Percentiles rank a stretch among this genome's conserved stretches.
These are phyloP conservation scores for Platycheirus rosarum DNA, from an alignment of 2,888 invertebrate genomes.

Conservation along the genomic window DNA sequence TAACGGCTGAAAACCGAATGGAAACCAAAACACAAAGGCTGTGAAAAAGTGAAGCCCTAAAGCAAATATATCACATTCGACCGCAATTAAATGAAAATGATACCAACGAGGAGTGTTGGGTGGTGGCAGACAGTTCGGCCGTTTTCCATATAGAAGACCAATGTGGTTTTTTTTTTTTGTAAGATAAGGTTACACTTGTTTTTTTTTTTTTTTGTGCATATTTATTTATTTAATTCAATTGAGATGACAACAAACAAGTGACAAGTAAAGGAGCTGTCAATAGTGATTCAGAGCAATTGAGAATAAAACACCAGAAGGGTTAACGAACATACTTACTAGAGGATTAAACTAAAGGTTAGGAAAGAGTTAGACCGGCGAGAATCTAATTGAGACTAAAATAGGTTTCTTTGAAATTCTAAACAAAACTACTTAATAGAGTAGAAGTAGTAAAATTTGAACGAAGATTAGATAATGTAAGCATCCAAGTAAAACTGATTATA, in stretches of 20 bases:
- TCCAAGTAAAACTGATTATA: background rate
- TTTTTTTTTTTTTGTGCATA: background rate
- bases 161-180: no score
- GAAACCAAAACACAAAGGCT: constrained; percentile 6
- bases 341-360: no score
- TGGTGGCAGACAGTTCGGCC: constrained; percentile 24
- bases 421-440: no score
- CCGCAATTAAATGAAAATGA: constrained; percentile 38
- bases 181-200: constrained; percentile 8
- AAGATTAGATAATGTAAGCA: background rate
- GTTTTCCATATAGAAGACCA: constrained; percentile 22
- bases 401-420: no score
- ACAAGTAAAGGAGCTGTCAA: constrained; percentile 2
- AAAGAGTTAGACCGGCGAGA: no score
- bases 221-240: constrained; percentile 11
- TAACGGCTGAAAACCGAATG: constrained; percentile 47
- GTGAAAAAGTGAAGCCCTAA: constrained; percentile 54
- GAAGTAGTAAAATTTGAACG: no score
- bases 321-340: no score
- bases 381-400: no score
- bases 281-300: background rate
- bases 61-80: constrained; percentile 30
- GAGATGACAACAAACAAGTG: background rate
- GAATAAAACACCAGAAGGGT: background rate
- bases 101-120: constrained; percentile 17